These are phyloP conservation scores for Zosterops hypoxanthus DNA, from an alignment of 2,113 vertebrate genomes.

Conservation along the genomic window DNA sequence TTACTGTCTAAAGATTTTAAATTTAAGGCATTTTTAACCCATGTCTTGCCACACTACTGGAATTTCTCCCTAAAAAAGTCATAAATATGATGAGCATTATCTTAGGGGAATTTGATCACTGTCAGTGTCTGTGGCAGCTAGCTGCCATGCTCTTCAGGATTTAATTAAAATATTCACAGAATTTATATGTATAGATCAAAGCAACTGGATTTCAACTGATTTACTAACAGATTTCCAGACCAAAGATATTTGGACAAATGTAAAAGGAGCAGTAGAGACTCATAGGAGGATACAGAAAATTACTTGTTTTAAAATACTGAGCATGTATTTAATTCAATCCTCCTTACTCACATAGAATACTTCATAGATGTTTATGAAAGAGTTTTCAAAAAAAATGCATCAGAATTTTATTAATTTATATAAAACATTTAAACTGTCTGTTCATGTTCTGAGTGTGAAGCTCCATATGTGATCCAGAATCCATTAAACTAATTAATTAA, in stretches of 20 bases:
- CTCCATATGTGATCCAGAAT: background rate
- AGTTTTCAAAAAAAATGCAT: background rate
- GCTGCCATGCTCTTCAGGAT: background rate
- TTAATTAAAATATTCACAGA: background rate
- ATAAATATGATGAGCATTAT: background rate
- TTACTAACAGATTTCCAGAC: background rate
- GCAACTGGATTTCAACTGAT: background rate
- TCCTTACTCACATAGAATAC: background rate
- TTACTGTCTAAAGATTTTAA: background rate
- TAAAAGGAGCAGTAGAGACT: background rate
- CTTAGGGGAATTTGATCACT: background rate
- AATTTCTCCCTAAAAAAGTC: background rate
- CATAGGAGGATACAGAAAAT: background rate
- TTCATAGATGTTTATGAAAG: background rate
- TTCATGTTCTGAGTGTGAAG: background rate
- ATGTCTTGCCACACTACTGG: background rate
- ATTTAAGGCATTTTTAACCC: background rate
- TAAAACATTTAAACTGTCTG: background rate
- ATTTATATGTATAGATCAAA: background rate
- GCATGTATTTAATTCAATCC: background rate
- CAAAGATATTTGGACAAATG: background rate
- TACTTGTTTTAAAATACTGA: background rate
- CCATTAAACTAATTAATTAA: background rate
- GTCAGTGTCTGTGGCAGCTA: background rate
- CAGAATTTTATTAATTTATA: background rate